phyloP scores from a whole-genome alignment of 2,797 vertebrate species.

The Acipenser ruthenus region DNA sequence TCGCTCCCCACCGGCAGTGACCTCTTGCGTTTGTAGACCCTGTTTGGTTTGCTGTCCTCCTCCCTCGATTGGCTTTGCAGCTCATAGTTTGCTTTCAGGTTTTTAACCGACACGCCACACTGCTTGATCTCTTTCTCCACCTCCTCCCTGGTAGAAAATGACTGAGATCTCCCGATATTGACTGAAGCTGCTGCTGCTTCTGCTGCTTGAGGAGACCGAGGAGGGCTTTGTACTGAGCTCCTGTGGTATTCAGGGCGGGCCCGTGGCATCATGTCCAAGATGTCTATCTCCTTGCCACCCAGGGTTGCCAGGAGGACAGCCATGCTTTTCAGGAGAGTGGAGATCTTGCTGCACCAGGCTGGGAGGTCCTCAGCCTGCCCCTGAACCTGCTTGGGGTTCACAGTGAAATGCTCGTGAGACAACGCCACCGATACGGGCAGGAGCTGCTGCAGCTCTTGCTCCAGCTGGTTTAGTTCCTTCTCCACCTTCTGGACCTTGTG shows the following conservation, averaged over 20 bases:
- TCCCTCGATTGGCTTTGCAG: constrained; percentile 46
- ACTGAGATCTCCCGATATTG: constrained; percentile 73
- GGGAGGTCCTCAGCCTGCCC: constrained; percentile 75
- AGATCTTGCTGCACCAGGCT: constrained; percentile 76
- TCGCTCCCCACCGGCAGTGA: constrained; percentile 58
- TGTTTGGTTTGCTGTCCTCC: constrained; percentile 34
- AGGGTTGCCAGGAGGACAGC: constrained; percentile 69
- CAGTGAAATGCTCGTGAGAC: constrained; percentile 64
- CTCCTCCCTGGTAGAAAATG: constrained; percentile 81
- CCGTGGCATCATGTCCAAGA: constrained; percentile 24
- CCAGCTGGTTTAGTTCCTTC: constrained; percentile 68
- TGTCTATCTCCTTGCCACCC: constrained; percentile 65
- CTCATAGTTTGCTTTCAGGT: constrained; percentile 87
- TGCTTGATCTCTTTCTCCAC: constrained; percentile 82
- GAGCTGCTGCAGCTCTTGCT: constrained; percentile 74
- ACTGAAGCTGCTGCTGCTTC: constrained; percentile 27
- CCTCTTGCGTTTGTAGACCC: constrained; percentile 64
- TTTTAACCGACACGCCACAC: constrained; percentile 85
- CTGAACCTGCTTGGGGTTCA: constrained; percentile 75
- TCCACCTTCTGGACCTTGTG: constrained; percentile 79
- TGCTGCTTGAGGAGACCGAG: too few species aligned
- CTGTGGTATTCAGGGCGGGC: too few species aligned
- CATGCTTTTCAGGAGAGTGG: constrained; percentile 71
- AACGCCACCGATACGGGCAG: constrained; percentile 65
- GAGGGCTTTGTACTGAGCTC: too few species aligned